A percentile compares a stretch with the other conserved stretches of the same genome.
phyloP scores from a whole-genome alignment of 2,113 vertebrate genomes.

The Phalacrocorax carbo region DNA sequence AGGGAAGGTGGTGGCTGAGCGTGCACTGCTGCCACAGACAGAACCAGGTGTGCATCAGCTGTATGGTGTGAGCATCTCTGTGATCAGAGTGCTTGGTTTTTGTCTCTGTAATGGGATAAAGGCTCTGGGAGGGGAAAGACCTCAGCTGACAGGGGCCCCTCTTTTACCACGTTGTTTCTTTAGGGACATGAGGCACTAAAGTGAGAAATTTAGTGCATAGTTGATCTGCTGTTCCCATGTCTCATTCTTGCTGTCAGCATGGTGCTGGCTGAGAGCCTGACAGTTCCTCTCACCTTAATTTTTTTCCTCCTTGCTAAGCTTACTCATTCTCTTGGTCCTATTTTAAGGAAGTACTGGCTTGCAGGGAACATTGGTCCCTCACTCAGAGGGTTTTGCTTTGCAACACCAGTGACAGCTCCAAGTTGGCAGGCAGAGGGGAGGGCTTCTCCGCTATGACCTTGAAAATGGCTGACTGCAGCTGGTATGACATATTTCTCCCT shows the following conservation, averaged over 20 bases:
- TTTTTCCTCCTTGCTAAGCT: not conserved
- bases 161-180: not conserved
- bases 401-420: not conserved
- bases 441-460: not conserved
- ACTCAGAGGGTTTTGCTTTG: not conserved
- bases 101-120: not conserved
- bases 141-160: not conserved
- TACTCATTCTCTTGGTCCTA: not conserved
- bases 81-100: not conserved
- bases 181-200: not conserved
- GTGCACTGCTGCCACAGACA: accelerated
- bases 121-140: not conserved
- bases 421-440: not conserved
- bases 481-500: not conserved
- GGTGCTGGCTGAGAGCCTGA: not conserved
- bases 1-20: not conserved
- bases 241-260: not conserved
- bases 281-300: not conserved
- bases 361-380: not conserved
- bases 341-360: constrained; percentile 16
- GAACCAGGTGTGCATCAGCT: not conserved
- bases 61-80: not conserved
- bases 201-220: not conserved
- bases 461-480: not conserved
- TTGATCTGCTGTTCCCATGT: not conserved